A percentile compares a stretch with the other conserved stretches of the same genome.
Evolutionary conservation across 2,113 vertebrate genomes (phyloP).

Genomic region (Tylochromis polylepis): DNA sequence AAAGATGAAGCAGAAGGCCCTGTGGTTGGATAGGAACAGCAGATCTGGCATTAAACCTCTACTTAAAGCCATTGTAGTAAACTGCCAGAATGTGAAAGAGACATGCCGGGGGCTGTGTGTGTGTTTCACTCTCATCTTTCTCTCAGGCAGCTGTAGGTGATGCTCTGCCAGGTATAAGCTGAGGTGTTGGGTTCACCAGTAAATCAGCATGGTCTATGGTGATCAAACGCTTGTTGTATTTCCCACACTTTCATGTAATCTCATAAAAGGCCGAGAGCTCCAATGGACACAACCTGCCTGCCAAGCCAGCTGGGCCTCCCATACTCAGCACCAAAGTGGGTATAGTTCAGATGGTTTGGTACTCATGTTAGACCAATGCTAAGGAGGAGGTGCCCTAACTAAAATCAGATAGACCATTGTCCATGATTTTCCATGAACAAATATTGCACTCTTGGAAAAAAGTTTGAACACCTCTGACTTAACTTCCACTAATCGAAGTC

Average conservation of each 20-base stretch:
- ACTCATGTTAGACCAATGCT: neutral
- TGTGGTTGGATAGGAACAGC: neutral
- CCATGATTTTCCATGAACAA: neutral
- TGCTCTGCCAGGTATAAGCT: slow-evolving; percentile 43
- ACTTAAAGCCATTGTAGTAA: slow-evolving; percentile 22
- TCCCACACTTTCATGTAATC: slow-evolving; percentile 63
- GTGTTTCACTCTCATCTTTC: slow-evolving; percentile 15
- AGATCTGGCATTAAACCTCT: slow-evolving; percentile 3
- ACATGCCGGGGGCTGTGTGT: neutral
- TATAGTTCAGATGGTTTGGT: slow-evolving; percentile 23
- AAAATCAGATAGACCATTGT: neutral
- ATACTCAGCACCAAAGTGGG: slow-evolving; percentile 20
- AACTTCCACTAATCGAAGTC: neutral
- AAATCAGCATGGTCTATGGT: slow-evolving; percentile 56
- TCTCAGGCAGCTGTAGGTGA: slow-evolving; percentile 15
- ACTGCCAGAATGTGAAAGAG: neutral
- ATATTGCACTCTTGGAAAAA: neutral
- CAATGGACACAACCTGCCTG: slow-evolving; percentile 22
- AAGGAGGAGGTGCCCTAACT: neutral
- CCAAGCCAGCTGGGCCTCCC: slow-evolving; percentile 39
- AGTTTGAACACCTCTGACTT: neutral
- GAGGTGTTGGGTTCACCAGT: slow-evolving; percentile 53
- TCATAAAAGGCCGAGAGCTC: slow-evolving; percentile 48
- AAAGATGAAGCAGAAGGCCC: slow-evolving; percentile 5
- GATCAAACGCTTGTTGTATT: slow-evolving; percentile 60